phyloP scores from a whole-genome alignment of 2,888 invertebrate genomes.

The Phalangium opilio region DNA sequence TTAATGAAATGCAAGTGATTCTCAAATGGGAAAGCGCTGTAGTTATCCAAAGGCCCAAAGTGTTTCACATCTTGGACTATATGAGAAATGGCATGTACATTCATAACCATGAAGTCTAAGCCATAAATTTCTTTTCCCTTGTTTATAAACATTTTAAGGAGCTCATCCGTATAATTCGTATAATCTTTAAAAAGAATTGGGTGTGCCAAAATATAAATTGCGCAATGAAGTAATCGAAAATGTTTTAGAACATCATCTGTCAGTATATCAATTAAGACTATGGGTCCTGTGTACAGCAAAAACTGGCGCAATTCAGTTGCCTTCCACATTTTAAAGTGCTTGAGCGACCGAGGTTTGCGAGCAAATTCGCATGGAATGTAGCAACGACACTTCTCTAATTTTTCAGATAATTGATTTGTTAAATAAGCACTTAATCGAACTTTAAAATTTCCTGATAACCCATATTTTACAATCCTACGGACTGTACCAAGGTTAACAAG shows the following conservation, averaged over 20 bases:
- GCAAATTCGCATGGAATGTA: background rate
- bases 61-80: background rate
- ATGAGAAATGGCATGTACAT: conserved; percentile 1
- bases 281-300: conserved; percentile 1
- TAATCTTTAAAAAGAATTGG: too few species aligned
- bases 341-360: background rate
- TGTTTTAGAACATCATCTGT: too few species aligned
- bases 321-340: background rate
- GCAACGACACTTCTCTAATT: too few species aligned
- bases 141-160: background rate
- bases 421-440: too few species aligned
- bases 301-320: background rate
- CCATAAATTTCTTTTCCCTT: background rate
- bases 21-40: conserved; percentile 1
- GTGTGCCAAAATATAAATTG: too few species aligned
- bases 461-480: too few species aligned
- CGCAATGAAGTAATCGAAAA: too few species aligned
- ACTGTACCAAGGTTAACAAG: too few species aligned
- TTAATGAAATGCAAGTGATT: background rate
- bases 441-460: too few species aligned
- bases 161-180: too few species aligned
- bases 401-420: too few species aligned
- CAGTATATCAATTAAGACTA: background rate
- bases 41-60: background rate
- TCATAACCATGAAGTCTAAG: background rate